Base-by-base conservation (phyloP, 2,888 invertebrate species). In the Geotrupes spiniger region DNA sequence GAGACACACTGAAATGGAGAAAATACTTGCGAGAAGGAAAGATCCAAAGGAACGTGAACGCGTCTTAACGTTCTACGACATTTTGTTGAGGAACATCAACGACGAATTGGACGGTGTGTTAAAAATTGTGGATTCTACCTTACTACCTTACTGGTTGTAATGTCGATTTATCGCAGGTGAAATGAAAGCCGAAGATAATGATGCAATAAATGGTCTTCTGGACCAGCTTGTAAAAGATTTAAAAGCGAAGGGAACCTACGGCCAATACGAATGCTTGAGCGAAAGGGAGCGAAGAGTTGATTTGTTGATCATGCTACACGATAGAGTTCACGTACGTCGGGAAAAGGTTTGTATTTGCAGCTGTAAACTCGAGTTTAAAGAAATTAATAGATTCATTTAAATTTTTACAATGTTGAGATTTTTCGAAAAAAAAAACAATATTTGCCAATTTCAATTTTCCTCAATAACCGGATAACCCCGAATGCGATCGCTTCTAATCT, bases 11-110 rank as follows among this genome's bases (percentile, higher is more conserved):
- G 72, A 74, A 59, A 68, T 74, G 64, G 71, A 72, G 52, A 63
- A 66, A 46, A 71, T 73, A 46, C 53, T 73, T 26, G 65, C 70
- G 4, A 62, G 65, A 42, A 52, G 72, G 31, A 70, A 68, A 52
- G 64, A 71, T 52, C 68, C 70, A 0, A 62, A 62, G 41, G 71
- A 73, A 54, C 58, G 72, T 29, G 65, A 68, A 52, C 61, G 66
- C 45, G 73, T 74, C 21, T 46, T 74, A 3, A 64, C 70, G 0
- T 75, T 73, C 53, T 75, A 73, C 53, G 71, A 74, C 36, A 65
- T 68, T 2, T 54, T 75, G n/a, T 40, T 75, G 47, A 64, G 67
- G 52, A 73, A 73, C 54, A 72, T 76, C 31, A 68, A 68, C 28
- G 71, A 71, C 47, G 75, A 75, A 61, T 58, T 76, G n/a, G 72